A percentile compares a stretch with the other conserved stretches of the same genome.
phyloP scores from a whole-genome alignment of 1,140 invertebrate genomes.

The Luehdorfia chinensis region DNA sequence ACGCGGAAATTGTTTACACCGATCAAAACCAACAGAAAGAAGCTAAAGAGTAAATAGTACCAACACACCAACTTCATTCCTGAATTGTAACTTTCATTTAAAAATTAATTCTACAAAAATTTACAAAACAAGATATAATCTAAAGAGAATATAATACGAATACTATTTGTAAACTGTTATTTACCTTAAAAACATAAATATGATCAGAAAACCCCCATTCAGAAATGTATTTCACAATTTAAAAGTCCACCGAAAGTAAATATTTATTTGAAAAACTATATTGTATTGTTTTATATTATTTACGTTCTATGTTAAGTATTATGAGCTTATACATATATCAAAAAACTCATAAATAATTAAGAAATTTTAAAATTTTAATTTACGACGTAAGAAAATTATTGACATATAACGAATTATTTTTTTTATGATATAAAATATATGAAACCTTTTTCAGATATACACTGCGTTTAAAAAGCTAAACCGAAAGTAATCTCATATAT shows the following conservation, averaged over 20 bases:
- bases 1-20: conserved; percentile 67
- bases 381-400: background rate
- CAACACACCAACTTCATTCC: background rate
- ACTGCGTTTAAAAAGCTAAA: background rate
- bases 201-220: background rate
- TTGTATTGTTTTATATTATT: conserved; percentile 10
- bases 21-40: conserved; percentile 50
- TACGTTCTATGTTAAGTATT: conserved; percentile 8
- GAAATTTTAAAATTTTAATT: background rate
- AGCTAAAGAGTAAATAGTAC: conserved; percentile 44
- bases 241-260: conserved; percentile 13
- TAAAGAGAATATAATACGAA: background rate
- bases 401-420: background rate
- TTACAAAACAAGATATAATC: background rate
- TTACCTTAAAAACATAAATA: background rate
- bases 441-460: background rate
- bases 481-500: conserved; percentile 13
- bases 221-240: background rate
- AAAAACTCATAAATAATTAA: background rate
- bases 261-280: conserved; percentile 15
- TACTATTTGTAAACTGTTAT: background rate
- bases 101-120: background rate
- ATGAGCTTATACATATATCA: background rate
- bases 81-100: background rate
- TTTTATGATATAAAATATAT: background rate